Conservation (phyloP, 2,113 vertebrate genomes). For the Cynopterus brachyotis region DNA sequence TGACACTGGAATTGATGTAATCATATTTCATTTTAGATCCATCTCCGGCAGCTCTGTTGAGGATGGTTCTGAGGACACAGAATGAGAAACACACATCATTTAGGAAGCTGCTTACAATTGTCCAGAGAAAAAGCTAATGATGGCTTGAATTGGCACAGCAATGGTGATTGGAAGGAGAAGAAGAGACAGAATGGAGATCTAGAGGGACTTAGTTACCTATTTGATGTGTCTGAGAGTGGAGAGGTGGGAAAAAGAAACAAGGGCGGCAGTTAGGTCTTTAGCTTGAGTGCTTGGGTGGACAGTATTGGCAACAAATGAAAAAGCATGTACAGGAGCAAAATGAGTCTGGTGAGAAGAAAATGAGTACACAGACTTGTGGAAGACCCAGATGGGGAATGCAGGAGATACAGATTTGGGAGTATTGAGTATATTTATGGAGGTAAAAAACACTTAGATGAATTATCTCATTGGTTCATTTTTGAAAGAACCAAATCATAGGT, state of each 20-base stretch:
- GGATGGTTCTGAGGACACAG: background rate
- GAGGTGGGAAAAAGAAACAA: background rate
- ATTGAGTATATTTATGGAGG: background rate
- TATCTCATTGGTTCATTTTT: constrained; percentile 1
- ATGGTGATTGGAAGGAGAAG: background rate
- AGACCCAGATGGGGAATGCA: background rate
- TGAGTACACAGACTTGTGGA: background rate
- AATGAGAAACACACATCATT: background rate
- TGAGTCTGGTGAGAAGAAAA: background rate
- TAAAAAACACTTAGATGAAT: background rate
- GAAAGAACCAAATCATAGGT: background rate
- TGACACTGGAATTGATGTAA: background rate
- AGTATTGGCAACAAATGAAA: background rate
- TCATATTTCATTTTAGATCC: background rate
- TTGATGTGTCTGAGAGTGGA: background rate
- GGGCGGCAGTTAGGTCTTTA: background rate
- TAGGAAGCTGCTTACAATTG: background rate
- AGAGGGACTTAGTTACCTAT: no score
- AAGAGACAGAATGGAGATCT: background rate
- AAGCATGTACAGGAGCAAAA: background rate
- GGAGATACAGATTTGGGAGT: background rate
- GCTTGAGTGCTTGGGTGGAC: background rate
- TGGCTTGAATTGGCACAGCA: background rate
- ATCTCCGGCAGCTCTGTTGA: background rate
- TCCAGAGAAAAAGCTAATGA: background rate